phyloP scores from a whole-genome alignment of 1,140 invertebrate genomes.

The Gonioctena quinquepunctata region DNA sequence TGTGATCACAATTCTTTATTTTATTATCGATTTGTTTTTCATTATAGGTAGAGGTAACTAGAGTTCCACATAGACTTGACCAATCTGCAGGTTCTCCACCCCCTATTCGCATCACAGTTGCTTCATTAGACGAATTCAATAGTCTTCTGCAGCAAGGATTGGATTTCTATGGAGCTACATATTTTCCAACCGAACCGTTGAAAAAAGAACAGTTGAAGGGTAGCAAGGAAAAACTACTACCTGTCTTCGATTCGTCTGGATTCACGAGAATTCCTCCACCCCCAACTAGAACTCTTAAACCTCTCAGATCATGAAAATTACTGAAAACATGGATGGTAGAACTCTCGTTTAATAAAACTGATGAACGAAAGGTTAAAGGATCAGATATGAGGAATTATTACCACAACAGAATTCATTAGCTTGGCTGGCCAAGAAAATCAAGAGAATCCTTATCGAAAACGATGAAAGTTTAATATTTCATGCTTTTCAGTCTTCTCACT shows the following conservation, averaged over 20 bases:
- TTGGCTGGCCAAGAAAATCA: too few species aligned
- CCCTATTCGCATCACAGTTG: constrained; percentile 74
- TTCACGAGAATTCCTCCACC: constrained; percentile 79
- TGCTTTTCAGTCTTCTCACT: too few species aligned
- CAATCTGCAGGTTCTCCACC: constrained; percentile 58
- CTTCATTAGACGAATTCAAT: constrained; percentile 79
- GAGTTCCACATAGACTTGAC: constrained; percentile 56
- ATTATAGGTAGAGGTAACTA: constrained; percentile 57
- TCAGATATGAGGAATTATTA: too few species aligned
- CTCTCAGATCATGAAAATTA: constrained; percentile 50
- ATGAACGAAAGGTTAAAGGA: too few species aligned
- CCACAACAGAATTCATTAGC: too few species aligned
- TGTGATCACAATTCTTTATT: too few species aligned
- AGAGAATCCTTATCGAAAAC: too few species aligned
- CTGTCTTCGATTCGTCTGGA: constrained; percentile 80
- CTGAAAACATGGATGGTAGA: constrained; percentile 7
- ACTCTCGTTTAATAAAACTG: not conserved
- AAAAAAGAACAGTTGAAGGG: constrained; percentile 63
- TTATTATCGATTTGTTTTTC: too few species aligned
- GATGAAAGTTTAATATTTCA: too few species aligned
- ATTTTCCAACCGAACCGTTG: constrained; percentile 79
- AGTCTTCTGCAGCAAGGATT: constrained; percentile 78
- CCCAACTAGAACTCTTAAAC: constrained; percentile 75
- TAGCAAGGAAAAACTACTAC: constrained; percentile 74
- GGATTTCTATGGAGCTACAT: constrained; percentile 84